These are phyloP conservation scores for Drosophila hydei DNA, from an alignment of 1,140 invertebrate species.

Conservation along the genomic window DNA sequence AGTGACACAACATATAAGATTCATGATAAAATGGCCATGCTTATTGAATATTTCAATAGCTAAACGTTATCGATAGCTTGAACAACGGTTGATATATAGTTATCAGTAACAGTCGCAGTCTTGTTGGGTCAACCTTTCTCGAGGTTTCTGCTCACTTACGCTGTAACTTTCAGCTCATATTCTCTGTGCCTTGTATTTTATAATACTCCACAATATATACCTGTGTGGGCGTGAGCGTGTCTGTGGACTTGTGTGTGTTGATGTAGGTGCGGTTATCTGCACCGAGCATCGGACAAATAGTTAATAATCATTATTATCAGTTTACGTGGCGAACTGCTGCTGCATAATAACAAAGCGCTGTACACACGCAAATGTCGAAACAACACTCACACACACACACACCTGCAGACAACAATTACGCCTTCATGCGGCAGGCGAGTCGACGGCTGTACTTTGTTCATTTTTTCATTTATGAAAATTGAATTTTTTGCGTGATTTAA, in stretches of 20 bases:
- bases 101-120: too few species aligned
- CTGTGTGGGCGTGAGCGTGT: constrained; percentile 34
- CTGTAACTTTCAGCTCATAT: not conserved
- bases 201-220: not conserved
- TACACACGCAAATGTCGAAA: constrained; percentile 18
- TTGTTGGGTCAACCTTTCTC: too few species aligned
- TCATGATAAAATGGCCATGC: too few species aligned
- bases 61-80: too few species aligned
- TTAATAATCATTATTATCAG: constrained; percentile 72
- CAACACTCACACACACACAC: not conserved
- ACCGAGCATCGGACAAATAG: constrained; percentile 35
- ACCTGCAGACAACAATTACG: constrained; percentile 45
- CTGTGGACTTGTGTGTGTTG: not conserved
- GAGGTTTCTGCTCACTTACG: too few species aligned
- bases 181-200: not conserved
- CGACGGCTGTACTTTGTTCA: not conserved
- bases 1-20: too few species aligned
- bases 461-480: not conserved
- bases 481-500: not conserved
- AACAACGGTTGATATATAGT: too few species aligned
- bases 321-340: constrained; percentile 44
- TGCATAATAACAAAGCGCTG: constrained; percentile 47
- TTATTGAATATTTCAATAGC: too few species aligned
- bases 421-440: constrained; percentile 41
- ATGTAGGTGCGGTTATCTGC: constrained; percentile 32